phyloP scores from a whole-genome alignment of 92 coral and sea anemone genomes.

The Siderastrea siderea region DNA sequence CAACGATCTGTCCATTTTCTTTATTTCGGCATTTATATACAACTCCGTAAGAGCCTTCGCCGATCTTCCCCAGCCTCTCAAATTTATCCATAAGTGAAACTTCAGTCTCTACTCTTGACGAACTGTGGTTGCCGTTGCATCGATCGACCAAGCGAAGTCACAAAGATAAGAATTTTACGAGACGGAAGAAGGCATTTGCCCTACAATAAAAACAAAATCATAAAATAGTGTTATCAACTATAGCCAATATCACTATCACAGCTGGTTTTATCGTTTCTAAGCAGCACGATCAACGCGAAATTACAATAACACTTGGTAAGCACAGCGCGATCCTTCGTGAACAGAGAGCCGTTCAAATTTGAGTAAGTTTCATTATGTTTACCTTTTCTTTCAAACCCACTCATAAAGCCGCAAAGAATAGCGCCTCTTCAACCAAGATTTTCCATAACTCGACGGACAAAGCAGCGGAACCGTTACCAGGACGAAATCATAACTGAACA shows the following conservation, averaged over 20 bases:
- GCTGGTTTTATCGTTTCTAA: neutral
- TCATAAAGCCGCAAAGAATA: neutral
- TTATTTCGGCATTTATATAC: conserved; percentile 97
- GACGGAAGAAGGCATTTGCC: neutral
- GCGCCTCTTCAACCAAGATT: conserved; percentile 15
- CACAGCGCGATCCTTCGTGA: neutral
- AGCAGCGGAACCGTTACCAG: conserved; percentile 6
- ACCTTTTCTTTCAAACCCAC: conserved; percentile 9
- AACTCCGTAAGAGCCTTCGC: conserved; percentile 99
- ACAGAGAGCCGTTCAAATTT: neutral
- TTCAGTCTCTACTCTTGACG: neutral
- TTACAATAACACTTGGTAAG: conserved; percentile 10
- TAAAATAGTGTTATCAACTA: neutral
- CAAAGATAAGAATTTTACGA: conserved; percentile 6
- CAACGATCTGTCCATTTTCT: conserved; percentile 93
- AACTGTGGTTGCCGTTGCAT: conserved; percentile 12
- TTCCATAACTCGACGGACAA: conserved; percentile 2
- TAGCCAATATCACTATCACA: too few relatives aligned
- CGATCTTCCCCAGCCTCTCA: conserved; percentile 94
- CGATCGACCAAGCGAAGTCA: conserved; percentile 27
- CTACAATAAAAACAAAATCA: conserved; percentile 3
- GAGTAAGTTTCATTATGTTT: neutral
- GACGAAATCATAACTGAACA: conserved; percentile 10
- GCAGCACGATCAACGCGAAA: conserved; percentile 20
- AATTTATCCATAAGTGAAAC: conserved; percentile 87